These are phyloP conservation scores for Pammene aurita DNA, from an alignment of 2,888 invertebrate species.

Conservation along the genomic window DNA sequence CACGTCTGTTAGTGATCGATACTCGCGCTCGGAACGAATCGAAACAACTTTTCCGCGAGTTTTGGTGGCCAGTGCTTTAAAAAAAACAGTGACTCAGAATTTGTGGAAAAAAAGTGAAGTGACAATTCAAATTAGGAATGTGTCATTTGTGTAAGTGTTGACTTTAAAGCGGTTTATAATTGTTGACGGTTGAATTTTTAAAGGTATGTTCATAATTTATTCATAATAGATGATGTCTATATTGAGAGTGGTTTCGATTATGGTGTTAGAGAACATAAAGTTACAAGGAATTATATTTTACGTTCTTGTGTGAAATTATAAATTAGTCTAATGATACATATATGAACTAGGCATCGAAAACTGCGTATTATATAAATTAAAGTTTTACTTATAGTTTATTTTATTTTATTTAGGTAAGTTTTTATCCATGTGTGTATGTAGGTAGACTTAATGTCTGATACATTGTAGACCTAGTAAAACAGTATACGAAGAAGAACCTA, in stretches of 20 bases:
- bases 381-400: too few species aligned
- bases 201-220: constrained; percentile 36
- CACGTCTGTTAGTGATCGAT: constrained; percentile 8
- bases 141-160: constrained; percentile 26
- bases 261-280: constrained; percentile 2
- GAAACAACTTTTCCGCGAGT: constrained; percentile 25
- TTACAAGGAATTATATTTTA: constrained; percentile 14
- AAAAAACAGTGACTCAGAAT: constrained; percentile 1
- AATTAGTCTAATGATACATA: neutral
- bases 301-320: constrained; percentile 7
- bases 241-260: constrained; percentile 13
- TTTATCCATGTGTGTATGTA: too few species aligned
- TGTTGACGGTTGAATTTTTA: constrained; percentile 1
- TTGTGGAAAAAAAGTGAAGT: neutral
- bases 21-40: constrained; percentile 5
- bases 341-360: too few species aligned
- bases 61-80: constrained; percentile 28
- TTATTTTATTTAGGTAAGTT: too few species aligned
- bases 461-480: too few species aligned
- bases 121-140: constrained; percentile 27
- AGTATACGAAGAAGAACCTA: too few species aligned
- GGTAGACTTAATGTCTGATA: too few species aligned
- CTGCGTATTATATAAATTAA: too few species aligned
- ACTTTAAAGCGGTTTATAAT: constrained; percentile 19
- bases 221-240: constrained; percentile 22